These are phyloP conservation scores for Typhlichthys eigenmanni DNA, from an alignment of 2,797 vertebrate species.

Conservation along the genomic window DNA sequence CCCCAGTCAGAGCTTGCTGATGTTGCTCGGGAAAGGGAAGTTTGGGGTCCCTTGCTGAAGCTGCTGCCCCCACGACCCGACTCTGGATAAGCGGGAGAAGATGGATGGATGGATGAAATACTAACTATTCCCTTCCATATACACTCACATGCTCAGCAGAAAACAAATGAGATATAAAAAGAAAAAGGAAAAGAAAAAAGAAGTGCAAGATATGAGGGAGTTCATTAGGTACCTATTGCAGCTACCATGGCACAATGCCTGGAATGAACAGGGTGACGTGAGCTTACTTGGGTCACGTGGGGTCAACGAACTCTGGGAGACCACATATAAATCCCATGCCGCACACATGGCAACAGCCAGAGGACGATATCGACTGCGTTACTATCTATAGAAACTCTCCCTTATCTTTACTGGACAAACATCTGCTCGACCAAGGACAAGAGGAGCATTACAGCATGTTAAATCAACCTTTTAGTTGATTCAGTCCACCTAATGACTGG, in stretches of 20 bases:
- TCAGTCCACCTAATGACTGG: conserved; percentile 6
- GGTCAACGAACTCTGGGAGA: conserved; percentile 50
- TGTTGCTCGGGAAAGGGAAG: no score
- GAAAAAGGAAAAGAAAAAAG: conserved; percentile 55
- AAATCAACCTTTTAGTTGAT: no score
- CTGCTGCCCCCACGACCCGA: no score
- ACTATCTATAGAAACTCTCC: neutral
- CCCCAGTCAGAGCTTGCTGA: no score
- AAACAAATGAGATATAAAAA: conserved; percentile 61
- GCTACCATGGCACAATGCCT: conserved; percentile 34
- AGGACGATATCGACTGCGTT: neutral
- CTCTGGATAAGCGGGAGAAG: no score
- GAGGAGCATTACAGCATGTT: no score
- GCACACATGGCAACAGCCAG: conserved; percentile 21
- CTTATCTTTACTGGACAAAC: no score
- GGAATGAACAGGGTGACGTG: conserved; percentile 54
- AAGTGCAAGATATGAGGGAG: conserved; percentile 60
- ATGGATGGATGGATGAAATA: neutral
- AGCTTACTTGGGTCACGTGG: conserved; percentile 48
- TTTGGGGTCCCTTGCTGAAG: no score
- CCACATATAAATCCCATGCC: conserved; percentile 59
- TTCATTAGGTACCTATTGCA: conserved; percentile 70
- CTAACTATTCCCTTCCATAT: conserved; percentile 49
- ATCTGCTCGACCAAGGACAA: no score
- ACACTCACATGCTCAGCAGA: conserved; percentile 66